A percentile compares a stretch with the other conserved stretches of the same genome.
These are phyloP conservation scores for Poecile montanus DNA, from an alignment of 2,797 vertebrate species.

Conservation along the genomic window DNA sequence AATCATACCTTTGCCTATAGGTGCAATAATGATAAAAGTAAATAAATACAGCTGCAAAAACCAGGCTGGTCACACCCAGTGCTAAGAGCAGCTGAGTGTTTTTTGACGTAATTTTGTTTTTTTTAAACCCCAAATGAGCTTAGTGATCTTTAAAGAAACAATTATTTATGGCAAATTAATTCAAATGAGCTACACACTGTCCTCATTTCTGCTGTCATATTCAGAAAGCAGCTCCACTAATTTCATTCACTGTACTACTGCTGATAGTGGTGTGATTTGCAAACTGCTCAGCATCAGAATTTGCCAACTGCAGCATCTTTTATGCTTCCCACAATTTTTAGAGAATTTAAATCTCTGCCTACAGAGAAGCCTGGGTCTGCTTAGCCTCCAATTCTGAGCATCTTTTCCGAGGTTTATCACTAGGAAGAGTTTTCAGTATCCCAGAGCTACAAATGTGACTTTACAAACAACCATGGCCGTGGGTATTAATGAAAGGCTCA, in stretches of 20 bases:
- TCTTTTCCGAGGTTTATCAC: neutral
- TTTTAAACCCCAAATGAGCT: neutral
- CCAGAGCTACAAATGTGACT: neutral
- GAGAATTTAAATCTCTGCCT: neutral
- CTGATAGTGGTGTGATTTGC: neutral
- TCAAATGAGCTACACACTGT: neutral
- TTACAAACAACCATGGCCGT: neutral
- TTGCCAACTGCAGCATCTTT: neutral
- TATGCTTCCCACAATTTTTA: neutral
- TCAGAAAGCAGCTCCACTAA: neutral
- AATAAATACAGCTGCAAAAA: constrained; percentile 45
- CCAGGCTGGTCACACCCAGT: neutral
- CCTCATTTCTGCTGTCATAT: neutral
- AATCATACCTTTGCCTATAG: constrained; percentile 25
- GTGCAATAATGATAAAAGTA: neutral
- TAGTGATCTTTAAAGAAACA: neutral
- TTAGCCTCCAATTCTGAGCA: neutral
- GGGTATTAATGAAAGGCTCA: neutral
- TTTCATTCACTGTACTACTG: neutral
- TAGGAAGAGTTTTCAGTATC: neutral
- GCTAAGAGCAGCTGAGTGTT: neutral
- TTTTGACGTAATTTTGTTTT: neutral
- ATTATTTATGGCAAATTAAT: neutral
- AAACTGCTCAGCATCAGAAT: neutral
- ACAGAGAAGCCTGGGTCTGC: neutral